A percentile compares a stretch with the other conserved stretches of the same genome.
phyloP scores from a whole-genome alignment of 2,113 vertebrate species.

The Pholis gunnellus region DNA sequence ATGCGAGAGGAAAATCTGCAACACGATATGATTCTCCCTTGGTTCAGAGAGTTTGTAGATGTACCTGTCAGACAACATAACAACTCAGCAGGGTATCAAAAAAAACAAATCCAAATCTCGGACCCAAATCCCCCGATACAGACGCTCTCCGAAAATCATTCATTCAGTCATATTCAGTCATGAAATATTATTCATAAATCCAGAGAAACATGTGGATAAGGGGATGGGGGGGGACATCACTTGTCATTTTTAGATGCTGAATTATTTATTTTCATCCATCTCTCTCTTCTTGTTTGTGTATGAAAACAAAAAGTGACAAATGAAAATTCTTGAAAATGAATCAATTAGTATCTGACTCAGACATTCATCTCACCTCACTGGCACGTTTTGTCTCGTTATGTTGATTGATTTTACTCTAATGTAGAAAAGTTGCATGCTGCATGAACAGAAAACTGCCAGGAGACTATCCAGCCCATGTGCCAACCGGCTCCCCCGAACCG shows the following conservation, averaged over 20 bases:
- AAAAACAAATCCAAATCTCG: slow-evolving; percentile 47
- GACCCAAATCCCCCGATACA: slow-evolving; percentile 15
- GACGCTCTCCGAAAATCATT: slow-evolving; percentile 11
- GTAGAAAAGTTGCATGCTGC: not conserved
- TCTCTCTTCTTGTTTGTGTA: not conserved
- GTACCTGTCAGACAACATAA: slow-evolving; percentile 64
- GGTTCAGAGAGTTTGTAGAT: slow-evolving; percentile 66
- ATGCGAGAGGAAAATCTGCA: slow-evolving; percentile 36
- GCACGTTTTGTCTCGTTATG: not conserved
- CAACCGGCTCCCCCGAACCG: not conserved
- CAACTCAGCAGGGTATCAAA: slow-evolving; percentile 42
- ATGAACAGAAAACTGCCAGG: slow-evolving; percentile 3
- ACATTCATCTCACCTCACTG: slow-evolving; percentile 8
- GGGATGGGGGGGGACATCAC: not conserved
- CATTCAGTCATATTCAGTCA: slow-evolving; percentile 28
- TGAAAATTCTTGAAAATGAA: not conserved
- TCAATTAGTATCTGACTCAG: not conserved
- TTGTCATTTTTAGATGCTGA: slow-evolving; percentile 24
- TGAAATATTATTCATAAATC: slow-evolving; percentile 25
- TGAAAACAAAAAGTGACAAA: not conserved
- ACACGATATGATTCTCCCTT: slow-evolving; percentile 30
- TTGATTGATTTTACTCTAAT: not conserved
- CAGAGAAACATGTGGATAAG: slow-evolving; percentile 3
- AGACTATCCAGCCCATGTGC: not conserved
- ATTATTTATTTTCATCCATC: slow-evolving; percentile 1